These are phyloP conservation scores for pig (Sus scrofa) DNA, from an alignment of 2,113 vertebrate species.

Conservation along the genomic window DNA sequence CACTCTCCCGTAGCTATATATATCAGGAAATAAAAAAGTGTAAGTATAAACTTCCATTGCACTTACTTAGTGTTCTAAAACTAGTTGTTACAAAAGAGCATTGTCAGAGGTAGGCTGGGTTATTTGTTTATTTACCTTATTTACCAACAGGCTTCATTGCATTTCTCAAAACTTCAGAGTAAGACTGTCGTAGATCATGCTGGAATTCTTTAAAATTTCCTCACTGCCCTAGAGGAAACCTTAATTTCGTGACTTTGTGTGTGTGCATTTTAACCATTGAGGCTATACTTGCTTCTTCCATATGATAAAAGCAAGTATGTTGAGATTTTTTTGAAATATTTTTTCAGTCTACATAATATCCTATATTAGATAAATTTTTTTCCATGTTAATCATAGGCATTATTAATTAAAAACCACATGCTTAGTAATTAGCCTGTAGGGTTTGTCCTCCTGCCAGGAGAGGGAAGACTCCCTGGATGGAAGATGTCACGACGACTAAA, in stretches of 20 bases:
- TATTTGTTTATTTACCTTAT: background rate
- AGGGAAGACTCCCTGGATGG: conserved; percentile 68
- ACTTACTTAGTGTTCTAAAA: conserved; percentile 55
- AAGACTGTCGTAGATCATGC: background rate
- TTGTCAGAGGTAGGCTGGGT: background rate
- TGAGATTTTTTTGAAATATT: conserved; percentile 13
- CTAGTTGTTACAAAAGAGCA: conserved; percentile 15
- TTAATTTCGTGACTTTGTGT: background rate
- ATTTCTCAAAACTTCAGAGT: background rate
- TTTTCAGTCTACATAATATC: conserved; percentile 8
- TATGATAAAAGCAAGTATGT: background rate
- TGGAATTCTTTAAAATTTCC: background rate
- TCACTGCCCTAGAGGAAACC: background rate
- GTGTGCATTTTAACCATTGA: background rate
- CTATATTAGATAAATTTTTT: conserved; percentile 55
- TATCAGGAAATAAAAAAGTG: conserved; percentile 24
- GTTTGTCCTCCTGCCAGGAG: conserved; percentile 70
- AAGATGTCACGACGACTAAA: conserved; percentile 60
- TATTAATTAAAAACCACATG: conserved; percentile 79
- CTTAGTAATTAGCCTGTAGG: conserved; percentile 68
- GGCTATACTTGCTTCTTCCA: background rate
- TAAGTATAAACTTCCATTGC: conserved; percentile 2
- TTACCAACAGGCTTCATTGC: background rate
- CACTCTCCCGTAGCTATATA: conserved; percentile 59
- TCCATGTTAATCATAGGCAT: conserved; percentile 58